These are phyloP conservation scores for Vicugna pacos DNA, from an alignment of 2,113 vertebrate species.

Conservation along the genomic window DNA sequence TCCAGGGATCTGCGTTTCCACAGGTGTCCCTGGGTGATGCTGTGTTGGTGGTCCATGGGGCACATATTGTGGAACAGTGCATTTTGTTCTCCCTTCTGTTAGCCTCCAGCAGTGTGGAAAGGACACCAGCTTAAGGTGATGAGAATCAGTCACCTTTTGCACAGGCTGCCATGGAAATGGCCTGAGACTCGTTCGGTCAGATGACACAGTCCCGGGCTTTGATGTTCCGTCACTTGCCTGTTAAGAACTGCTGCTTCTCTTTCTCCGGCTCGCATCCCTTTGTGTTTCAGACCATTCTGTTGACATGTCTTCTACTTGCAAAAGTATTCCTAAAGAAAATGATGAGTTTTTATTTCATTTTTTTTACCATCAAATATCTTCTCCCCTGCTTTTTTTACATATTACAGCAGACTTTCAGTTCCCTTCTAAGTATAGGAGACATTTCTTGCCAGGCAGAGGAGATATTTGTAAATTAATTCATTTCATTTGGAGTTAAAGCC, in stretches of 20 bases:
- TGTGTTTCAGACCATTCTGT: slow-evolving; percentile 25
- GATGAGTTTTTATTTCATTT: not conserved
- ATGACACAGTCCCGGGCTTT: not conserved
- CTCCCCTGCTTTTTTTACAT: not conserved
- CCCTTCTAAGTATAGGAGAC: not conserved
- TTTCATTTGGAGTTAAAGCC: not conserved
- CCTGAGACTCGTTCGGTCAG: slow-evolving; percentile 29
- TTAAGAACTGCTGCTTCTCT: slow-evolving; percentile 52
- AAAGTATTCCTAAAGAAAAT: not conserved
- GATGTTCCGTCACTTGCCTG: slow-evolving; percentile 50
- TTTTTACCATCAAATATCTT: not conserved
- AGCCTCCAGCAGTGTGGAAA: not conserved
- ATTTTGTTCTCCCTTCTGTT: not conserved
- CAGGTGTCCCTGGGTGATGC: not conserved
- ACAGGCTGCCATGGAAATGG: slow-evolving; percentile 48
- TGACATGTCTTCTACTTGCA: slow-evolving; percentile 2
- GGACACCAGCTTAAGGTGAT: slow-evolving; percentile 45
- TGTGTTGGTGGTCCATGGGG: not conserved
- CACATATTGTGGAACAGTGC: not conserved
- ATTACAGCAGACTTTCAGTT: not conserved
- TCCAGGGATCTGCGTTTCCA: not conserved
- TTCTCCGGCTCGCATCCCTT: slow-evolving; percentile 41
- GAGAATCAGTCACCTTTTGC: slow-evolving; percentile 56
- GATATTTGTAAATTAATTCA: not conserved
- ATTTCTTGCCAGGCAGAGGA: slow-evolving; percentile 17